phyloP scores from a whole-genome alignment of 2,888 invertebrate species.

The Bugula neritina region DNA sequence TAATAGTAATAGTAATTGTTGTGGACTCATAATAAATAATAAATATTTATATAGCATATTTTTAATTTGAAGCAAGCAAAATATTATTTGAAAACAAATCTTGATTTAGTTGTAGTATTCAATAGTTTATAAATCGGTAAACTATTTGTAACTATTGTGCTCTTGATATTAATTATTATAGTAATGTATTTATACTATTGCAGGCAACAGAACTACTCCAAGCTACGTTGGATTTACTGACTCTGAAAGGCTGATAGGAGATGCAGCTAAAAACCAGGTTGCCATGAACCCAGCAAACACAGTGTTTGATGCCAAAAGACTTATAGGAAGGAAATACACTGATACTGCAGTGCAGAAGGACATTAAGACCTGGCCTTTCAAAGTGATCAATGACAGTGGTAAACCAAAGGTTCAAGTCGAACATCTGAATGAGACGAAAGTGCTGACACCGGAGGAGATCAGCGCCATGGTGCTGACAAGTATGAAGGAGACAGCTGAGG shows the following conservation, averaged over 20 bases:
- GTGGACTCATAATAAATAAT: too few species aligned
- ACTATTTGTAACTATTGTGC: too few species aligned
- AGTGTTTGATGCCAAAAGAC: constrained; percentile 53
- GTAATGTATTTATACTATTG: too few species aligned
- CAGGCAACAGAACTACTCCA: constrained; percentile 68
- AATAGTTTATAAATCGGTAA: too few species aligned
- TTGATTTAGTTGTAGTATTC: too few species aligned
- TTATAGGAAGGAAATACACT: constrained; percentile 34
- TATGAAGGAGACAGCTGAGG: constrained; percentile 66
- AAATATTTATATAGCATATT: too few species aligned
- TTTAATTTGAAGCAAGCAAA: too few species aligned
- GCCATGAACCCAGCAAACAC: constrained; percentile 72
- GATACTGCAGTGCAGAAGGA: constrained; percentile 34
- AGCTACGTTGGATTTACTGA: constrained; percentile 69
- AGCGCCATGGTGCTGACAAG: constrained; percentile 84
- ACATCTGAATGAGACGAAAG: constrained; percentile 73
- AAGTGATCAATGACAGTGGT: constrained; percentile 31
- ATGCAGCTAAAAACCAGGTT: constrained; percentile 57
- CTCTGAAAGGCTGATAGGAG: constrained; percentile 55
- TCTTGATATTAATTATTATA: too few species aligned
- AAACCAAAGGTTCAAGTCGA: constrained; percentile 26
- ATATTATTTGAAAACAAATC: too few species aligned
- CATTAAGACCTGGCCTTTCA: constrained; percentile 36
- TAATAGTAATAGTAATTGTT: too few species aligned
- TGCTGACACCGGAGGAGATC: constrained; percentile 81